A percentile compares a stretch with the other conserved stretches of the same genome.
phyloP scores from a whole-genome alignment of 2,888 invertebrate species.

The Allolobophora icterica region DNA sequence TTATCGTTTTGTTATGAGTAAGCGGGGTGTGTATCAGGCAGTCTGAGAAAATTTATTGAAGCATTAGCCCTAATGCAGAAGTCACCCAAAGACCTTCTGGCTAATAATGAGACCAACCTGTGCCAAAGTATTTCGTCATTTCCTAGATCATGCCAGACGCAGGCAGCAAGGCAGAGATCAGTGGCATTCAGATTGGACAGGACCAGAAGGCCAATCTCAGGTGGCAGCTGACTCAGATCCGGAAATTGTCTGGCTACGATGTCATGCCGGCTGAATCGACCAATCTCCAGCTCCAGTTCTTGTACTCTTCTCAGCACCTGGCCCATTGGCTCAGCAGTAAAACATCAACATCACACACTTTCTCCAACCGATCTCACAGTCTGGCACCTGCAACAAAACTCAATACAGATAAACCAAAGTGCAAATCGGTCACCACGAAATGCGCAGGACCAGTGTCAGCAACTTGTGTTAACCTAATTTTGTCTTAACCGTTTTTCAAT shows the following conservation, averaged over 20 bases:
- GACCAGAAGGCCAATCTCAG: conserved; percentile 66
- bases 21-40: not conserved
- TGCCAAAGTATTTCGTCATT: conserved; percentile 68
- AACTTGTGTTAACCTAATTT: too few relatives aligned
- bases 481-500: too few relatives aligned
- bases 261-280: not conserved
- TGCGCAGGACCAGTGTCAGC: too few relatives aligned
- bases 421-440: too few relatives aligned
- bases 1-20: too few relatives aligned
- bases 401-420: too few relatives aligned
- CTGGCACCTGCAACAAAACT: not conserved
- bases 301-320: conserved; percentile 46
- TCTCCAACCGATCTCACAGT: not conserved
- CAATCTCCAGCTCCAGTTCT: conserved; percentile 43
- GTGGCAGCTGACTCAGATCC: conserved; percentile 66
- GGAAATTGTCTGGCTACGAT: conserved; percentile 39
- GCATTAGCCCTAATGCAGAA: not conserved
- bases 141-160: conserved; percentile 68
- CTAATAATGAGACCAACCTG: conserved; percentile 54
- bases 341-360: not conserved
- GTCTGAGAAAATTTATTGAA: not conserved
- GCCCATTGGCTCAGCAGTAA: conserved; percentile 39
- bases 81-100: not conserved
- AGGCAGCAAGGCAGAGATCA: conserved; percentile 68
- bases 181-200: conserved; percentile 68